Evolutionary conservation across 2,113 vertebrate genomes (phyloP).

Genomic region (Mus pahari): DNA sequence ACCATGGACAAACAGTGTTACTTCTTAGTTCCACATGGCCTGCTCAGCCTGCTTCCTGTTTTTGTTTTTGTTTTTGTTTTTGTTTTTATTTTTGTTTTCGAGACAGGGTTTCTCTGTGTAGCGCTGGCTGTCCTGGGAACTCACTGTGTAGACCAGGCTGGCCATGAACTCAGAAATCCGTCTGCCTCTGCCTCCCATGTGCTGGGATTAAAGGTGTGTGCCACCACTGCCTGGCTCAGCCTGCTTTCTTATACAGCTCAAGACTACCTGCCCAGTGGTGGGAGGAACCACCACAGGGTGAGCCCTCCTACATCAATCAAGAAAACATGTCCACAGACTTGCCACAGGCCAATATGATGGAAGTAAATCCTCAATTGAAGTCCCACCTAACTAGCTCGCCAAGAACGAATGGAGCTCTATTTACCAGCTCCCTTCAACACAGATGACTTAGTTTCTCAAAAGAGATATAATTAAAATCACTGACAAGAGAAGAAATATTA

Average conservation of each 20-base stretch:
- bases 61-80: no score
- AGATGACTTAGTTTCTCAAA: slow-evolving; percentile 4
- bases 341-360: neutral
- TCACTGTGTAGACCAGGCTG: no score
- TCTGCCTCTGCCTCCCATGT: no score
- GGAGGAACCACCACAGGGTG: neutral
- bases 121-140: no score
- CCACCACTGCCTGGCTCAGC: neutral
- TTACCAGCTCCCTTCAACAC: neutral
- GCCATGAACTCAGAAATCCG: no score
- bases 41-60: neutral
- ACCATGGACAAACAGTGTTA: neutral
- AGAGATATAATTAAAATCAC: neutral
- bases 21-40: no score
- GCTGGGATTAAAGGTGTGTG: no score
- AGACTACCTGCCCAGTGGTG: neutral
- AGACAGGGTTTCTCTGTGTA: no score
- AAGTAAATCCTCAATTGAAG: neutral
- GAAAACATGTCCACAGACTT: neutral
- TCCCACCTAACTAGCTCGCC: neutral
- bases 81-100: no score
- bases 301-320: neutral
- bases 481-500: neutral
- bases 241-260: neutral
- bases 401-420: neutral